These are phyloP conservation scores for Axis porcinus DNA, from an alignment of 2,113 vertebrate species.

Conservation along the genomic window DNA sequence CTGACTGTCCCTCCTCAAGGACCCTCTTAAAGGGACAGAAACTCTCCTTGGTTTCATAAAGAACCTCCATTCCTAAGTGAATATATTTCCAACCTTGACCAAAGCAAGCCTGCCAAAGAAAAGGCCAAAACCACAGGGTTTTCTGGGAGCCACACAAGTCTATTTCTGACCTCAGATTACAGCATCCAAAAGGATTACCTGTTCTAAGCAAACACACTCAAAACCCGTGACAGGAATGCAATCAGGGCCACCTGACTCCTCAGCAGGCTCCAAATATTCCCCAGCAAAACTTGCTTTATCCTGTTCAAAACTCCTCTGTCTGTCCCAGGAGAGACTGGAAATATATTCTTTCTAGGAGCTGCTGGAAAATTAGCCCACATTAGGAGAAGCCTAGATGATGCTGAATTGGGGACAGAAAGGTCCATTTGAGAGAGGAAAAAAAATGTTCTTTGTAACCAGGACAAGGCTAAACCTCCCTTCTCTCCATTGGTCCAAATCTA, in stretches of 20 bases:
- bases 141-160: neutral
- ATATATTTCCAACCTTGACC: neutral
- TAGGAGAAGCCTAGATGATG: neutral
- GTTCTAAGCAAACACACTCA: neutral
- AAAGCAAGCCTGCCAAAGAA: neutral
- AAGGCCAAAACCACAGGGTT: neutral
- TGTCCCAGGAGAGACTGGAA: constrained; percentile 33
- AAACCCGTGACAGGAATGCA: neutral
- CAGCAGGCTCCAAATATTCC: neutral
- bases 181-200: neutral
- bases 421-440: constrained; percentile 44
- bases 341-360: constrained; percentile 66
- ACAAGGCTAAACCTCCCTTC: constrained; percentile 44
- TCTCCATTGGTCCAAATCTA: constrained; percentile 60
- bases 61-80: neutral
- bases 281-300: neutral
- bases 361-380: constrained; percentile 57
- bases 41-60: neutral
- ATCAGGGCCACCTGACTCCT: neutral
- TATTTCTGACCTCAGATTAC: neutral
- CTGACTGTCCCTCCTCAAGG: neutral
- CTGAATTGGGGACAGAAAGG: constrained; percentile 64
- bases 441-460: constrained; percentile 61
- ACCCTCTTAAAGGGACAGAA: constrained; percentile 49
- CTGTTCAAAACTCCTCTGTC: neutral